A percentile compares a stretch with the other conserved stretches of the same genome.
Evolutionary conservation across 2,113 vertebrate species (phyloP).

Genomic region (Aegithalos caudatus): DNA sequence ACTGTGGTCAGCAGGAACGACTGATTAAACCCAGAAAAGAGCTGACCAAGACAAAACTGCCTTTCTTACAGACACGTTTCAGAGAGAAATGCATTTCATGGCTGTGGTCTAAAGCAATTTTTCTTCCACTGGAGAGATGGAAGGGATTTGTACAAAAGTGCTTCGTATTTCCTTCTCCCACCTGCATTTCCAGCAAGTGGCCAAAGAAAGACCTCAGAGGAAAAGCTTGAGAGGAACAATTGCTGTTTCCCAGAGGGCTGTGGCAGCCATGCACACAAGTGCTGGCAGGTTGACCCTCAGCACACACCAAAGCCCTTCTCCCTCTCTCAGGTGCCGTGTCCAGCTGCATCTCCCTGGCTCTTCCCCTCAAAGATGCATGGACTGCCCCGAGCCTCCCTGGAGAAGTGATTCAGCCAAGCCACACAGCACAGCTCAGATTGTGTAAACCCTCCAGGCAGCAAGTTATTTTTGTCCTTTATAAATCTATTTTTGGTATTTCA

Average conservation of each 20-base stretch:
- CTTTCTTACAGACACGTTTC: neutral
- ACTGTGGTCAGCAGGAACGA: neutral
- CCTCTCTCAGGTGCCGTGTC: neutral
- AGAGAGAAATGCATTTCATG: neutral
- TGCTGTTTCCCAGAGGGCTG: neutral
- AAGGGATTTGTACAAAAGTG: neutral
- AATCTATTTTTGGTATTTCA: constrained; percentile 34
- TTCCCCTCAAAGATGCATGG: neutral
- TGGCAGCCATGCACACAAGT: fast-evolving
- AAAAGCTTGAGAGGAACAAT: neutral
- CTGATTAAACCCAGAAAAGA: constrained; percentile 5
- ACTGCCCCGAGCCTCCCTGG: neutral
- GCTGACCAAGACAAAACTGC: neutral
- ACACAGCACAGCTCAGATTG: neutral
- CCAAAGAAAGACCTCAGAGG: neutral
- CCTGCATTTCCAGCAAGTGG: neutral
- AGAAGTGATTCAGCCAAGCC: neutral
- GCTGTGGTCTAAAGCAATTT: neutral
- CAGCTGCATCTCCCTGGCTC: neutral
- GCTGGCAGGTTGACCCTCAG: neutral
- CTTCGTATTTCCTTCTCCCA: neutral
- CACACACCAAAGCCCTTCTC: neutral
- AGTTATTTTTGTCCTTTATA: constrained; percentile 32
- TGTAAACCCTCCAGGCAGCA: neutral
- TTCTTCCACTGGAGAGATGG: neutral